Evolutionary conservation across 1,140 invertebrate species (phyloP).

Genomic region (Lucilia sericata): DNA sequence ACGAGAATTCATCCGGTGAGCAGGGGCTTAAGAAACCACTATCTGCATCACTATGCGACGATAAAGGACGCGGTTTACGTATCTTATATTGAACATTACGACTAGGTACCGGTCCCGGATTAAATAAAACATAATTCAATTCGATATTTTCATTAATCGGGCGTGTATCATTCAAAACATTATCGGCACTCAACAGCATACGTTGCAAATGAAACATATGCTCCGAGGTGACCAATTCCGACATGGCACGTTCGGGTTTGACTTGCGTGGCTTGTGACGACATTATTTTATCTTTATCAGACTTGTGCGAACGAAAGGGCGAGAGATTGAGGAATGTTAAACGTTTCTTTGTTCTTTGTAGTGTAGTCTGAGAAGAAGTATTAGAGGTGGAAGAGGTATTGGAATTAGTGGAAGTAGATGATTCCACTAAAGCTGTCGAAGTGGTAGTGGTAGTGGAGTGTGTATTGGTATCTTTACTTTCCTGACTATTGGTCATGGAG

Average conservation of each 20-base stretch:
- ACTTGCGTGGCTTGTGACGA: not conserved
- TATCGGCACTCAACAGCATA: conserved; percentile 50
- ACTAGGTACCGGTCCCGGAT: conserved; percentile 65
- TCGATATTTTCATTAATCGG: conserved; percentile 64
- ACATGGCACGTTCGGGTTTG: conserved; percentile 30
- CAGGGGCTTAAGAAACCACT: conserved; percentile 66
- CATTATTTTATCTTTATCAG: not conserved
- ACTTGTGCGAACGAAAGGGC: conserved; percentile 55
- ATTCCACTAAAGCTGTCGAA: conserved; percentile 62
- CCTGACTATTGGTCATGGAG: conserved; percentile 64
- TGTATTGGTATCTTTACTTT: conserved; percentile 59
- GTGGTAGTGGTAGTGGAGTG: conserved; percentile 52
- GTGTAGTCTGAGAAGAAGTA: conserved; percentile 50
- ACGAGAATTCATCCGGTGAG: conserved; percentile 59
- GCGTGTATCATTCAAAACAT: conserved; percentile 53
- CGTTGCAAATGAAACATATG: conserved; percentile 63
- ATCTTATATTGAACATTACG: conserved; percentile 66
- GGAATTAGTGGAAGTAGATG: conserved; percentile 62
- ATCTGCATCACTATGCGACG: conserved; percentile 66
- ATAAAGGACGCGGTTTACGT: conserved; percentile 60
- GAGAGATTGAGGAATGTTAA: conserved; percentile 64
- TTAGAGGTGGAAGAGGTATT: conserved; percentile 46
- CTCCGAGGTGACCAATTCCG: conserved; percentile 58
- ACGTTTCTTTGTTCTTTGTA: conserved; percentile 57
- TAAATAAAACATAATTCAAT: conserved; percentile 65